Base-by-base conservation (phyloP, 2,888 invertebrate genomes). In the Pristionchus japonicus region DNA sequence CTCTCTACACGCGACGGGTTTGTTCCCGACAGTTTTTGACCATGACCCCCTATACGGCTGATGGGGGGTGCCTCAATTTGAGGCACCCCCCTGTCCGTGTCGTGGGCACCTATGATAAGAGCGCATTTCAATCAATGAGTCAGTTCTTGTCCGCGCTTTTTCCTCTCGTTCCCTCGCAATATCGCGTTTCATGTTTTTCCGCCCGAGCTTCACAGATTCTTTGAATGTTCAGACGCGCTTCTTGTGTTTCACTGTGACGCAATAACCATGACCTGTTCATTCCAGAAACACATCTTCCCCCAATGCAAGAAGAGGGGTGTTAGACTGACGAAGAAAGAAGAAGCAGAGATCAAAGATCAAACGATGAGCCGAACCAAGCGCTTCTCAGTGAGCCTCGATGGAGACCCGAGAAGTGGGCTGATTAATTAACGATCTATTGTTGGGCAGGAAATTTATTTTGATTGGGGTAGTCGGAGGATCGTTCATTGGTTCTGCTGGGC, bases 221-320 rank as follows among this genome's bases (percentile, higher is more conserved):
- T n/a, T 20, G 70, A 74, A 74, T 2, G 34, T 67, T 7, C 64
- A 17, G 37, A 37, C 70, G 27, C 27, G 31, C n/a, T 4, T 4
- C 67, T 31, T 34, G 13, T 34, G 31, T 67, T 67, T 67, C 67
- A 34, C 64, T 3, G 27, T 64, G 64, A 20, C 52, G 20, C 52
- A 17, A 4, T 52, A 3, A 17, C 13, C 52, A 17, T 49, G 13
- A 49, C 20, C 49, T 49, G 13, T 49, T 49, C 2, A n/a, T 37
- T 74, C 40, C 40, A 74, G 70, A 77, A 77, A 77, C 77, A 47
- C n/a, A 77, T 77, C 77, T 77, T 77, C 77, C 77, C 27, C 77
- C 77, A 77, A 57, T 77, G 77, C 77, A 47, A 77, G 77, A 77
- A 77, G 77, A 77, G 77, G 77, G 77, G 23, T 77, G 43, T 43